Conservation (phyloP, 2,797 vertebrate genomes). For the Ctenopoma kingsleyae region DNA sequence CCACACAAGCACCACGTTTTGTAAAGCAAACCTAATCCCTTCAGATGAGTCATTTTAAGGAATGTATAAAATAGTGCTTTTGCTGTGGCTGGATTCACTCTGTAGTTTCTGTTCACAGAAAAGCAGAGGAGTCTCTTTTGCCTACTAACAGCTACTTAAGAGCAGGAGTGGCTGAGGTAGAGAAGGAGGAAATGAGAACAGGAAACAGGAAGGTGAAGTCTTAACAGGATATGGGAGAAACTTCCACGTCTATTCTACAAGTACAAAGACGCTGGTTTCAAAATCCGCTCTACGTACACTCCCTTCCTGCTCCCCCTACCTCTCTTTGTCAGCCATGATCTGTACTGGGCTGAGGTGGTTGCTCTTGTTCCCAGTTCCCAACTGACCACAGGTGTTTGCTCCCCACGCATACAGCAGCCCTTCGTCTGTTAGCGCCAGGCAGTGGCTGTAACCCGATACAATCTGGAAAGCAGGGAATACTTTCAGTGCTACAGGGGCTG, state of each 20-base stretch:
- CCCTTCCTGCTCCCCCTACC: conserved; percentile 82
- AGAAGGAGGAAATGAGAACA: conserved; percentile 29
- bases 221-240: conserved; percentile 39
- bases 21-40: background rate
- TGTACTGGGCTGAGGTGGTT: conserved; percentile 92
- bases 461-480: conserved; percentile 78
- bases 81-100: background rate
- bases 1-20: background rate
- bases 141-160: background rate
- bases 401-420: conserved; percentile 95
- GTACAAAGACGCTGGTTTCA: background rate
- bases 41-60: background rate
- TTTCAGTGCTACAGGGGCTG: background rate
- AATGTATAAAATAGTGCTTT: background rate
- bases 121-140: background rate
- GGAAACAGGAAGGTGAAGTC: conserved; percentile 46
- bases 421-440: conserved; percentile 93
- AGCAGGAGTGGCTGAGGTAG: background rate
- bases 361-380: conserved; percentile 95
- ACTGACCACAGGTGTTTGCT: conserved; percentile 94
- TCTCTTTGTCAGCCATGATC: conserved; percentile 93
- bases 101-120: background rate
- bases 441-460: conserved; percentile 92
- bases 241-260: background rate
- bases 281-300: background rate